Percentiles rank a stretch among this genome's conserved stretches.
Conservation (phyloP, 1,140 invertebrate genomes). For the Drosophila teissieri region DNA sequence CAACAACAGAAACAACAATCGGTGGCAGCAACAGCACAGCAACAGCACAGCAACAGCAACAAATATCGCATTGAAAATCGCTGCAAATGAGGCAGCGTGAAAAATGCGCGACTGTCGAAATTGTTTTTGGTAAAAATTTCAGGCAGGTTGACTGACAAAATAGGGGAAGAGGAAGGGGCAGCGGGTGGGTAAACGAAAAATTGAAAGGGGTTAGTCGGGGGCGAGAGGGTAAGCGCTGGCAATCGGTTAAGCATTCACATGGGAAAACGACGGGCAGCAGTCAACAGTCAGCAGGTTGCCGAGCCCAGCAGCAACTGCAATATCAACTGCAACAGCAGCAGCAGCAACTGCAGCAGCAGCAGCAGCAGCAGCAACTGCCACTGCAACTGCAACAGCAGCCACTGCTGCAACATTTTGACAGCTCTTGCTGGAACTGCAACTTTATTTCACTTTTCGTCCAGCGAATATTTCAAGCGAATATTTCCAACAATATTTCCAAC, state of each 20-base stretch:
- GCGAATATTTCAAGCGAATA: constrained; percentile 41
- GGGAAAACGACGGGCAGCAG: constrained; percentile 55
- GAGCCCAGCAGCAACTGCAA: constrained; percentile 37
- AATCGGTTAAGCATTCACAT: constrained; percentile 62
- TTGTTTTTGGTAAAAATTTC: constrained; percentile 70
- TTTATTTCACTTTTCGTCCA: constrained; percentile 66
- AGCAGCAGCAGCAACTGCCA: constrained; percentile 21
- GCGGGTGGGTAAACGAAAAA: background rate
- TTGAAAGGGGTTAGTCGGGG: constrained; percentile 14
- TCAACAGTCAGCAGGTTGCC: constrained; percentile 49
- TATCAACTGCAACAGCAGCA: constrained; percentile 33
- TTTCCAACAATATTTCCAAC: constrained; percentile 14
- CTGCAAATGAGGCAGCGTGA: constrained; percentile 68
- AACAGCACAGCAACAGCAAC: constrained; percentile 49
- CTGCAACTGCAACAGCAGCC: constrained; percentile 26
- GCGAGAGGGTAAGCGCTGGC: constrained; percentile 41
- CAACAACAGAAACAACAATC: constrained; percentile 42
- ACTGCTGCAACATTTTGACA: constrained; percentile 73
- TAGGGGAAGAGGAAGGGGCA: too few species aligned
- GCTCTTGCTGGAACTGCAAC: constrained; percentile 73
- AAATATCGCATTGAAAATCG: constrained; percentile 59
- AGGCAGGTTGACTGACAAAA: constrained; percentile 47
- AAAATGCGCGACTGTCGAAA: constrained; percentile 73
- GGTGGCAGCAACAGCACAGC: constrained; percentile 23
- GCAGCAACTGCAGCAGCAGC: constrained; percentile 35